Conservation (phyloP, 2,113 vertebrate species). For the Rhabdomys dilectus region DNA sequence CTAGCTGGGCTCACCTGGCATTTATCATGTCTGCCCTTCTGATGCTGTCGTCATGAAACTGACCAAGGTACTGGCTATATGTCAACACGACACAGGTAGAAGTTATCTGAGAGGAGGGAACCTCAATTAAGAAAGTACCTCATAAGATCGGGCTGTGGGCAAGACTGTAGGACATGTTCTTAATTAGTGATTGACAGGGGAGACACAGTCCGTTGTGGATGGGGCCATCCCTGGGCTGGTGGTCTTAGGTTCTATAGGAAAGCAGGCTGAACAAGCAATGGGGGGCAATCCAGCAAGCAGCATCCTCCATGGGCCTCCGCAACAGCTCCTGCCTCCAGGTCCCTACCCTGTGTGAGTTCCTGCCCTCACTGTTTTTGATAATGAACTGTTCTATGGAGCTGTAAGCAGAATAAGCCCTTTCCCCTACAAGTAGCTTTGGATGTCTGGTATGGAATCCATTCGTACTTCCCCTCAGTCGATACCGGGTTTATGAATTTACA, state of each 20-base stretch:
- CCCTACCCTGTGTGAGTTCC: background rate
- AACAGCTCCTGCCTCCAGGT: background rate
- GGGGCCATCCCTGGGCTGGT: background rate
- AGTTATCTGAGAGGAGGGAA: background rate
- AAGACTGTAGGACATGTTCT: background rate
- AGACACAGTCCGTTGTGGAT: background rate
- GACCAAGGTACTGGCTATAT: background rate
- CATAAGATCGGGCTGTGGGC: background rate
- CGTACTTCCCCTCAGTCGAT: background rate
- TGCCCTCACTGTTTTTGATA: background rate
- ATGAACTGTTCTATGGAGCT: background rate
- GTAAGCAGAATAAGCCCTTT: background rate
- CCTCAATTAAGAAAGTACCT: background rate
- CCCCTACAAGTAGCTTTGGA: background rate
- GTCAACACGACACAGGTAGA: background rate
- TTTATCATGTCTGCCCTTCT: background rate
- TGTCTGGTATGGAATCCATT: background rate
- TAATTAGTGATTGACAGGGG: background rate
- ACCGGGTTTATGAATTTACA: background rate
- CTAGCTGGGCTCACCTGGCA: background rate
- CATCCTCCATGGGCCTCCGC: too few relatives aligned
- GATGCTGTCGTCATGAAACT: background rate
- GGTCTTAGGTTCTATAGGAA: background rate
- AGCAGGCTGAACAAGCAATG: background rate
- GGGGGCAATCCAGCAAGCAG: background rate